A percentile compares a stretch with the other conserved stretches of the same genome.
Conservation (phyloP, 2,113 vertebrate genomes). For the Misgurnus mizolepis region DNA sequence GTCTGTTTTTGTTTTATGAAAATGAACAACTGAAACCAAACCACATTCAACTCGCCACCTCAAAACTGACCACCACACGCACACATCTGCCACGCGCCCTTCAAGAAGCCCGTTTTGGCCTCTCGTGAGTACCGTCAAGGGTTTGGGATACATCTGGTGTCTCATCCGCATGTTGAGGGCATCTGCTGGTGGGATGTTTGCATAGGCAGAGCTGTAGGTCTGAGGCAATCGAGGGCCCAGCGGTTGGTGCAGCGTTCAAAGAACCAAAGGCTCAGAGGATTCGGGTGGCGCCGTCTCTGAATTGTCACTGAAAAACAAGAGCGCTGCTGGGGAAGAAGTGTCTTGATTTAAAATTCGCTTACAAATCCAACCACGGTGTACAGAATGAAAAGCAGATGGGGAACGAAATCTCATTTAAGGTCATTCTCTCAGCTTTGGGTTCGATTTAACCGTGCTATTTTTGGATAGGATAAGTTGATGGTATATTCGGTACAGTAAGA, state of each 20-base stretch:
- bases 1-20: not conserved
- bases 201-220: constrained; percentile 60
- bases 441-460: constrained; percentile 7
- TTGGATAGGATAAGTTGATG: not conserved
- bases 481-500: not conserved
- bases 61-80: constrained; percentile 12
- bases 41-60: not conserved
- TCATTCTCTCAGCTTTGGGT: constrained; percentile 24
- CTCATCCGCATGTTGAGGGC: constrained; percentile 60
- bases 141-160: constrained; percentile 59
- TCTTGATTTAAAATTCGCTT: constrained; percentile 78
- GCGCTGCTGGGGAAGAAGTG: constrained; percentile 67
- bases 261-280: constrained; percentile 72
- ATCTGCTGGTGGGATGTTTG: constrained; percentile 72
- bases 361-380: constrained; percentile 67
- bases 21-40: not conserved
- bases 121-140: constrained; percentile 35
- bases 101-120: constrained; percentile 20
- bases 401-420: constrained; percentile 45
- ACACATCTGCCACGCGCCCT: constrained; percentile 23
- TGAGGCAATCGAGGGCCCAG: constrained; percentile 61
- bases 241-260: constrained; percentile 74
- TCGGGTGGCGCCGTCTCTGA: constrained; percentile 58
- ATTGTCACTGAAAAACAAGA: constrained; percentile 69
- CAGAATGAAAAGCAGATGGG: constrained; percentile 60